Evolutionary conservation across 2,888 invertebrate genomes (phyloP).

Genomic region (Parascotia fuliginaria): DNA sequence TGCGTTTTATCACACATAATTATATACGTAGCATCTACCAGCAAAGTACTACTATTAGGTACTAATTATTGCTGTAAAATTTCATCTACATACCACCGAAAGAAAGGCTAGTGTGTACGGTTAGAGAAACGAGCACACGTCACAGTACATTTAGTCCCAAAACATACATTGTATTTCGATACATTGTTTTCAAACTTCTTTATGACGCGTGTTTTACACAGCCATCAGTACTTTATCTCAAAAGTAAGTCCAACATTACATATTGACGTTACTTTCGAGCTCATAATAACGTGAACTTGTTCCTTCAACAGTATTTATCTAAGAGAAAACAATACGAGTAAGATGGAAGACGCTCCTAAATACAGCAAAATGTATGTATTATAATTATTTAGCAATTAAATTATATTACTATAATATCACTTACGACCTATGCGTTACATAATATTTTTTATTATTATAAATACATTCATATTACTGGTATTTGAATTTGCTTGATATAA

Average conservation of each 20-base stretch:
- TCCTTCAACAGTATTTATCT: constrained; percentile 60
- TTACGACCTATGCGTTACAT: constrained; percentile 74
- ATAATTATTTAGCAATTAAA: constrained; percentile 71
- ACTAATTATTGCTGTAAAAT: constrained; percentile 84
- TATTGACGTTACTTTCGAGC: constrained; percentile 24
- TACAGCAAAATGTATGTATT: constrained; percentile 83
- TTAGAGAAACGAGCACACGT: constrained; percentile 45
- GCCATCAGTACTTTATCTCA: constrained; percentile 22
- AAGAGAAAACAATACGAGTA: constrained; percentile 77
- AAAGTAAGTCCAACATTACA: constrained; percentile 31
- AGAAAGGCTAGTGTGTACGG: constrained; percentile 73
- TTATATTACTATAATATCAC: constrained; percentile 76
- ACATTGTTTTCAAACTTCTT: constrained; percentile 16
- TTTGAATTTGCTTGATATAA: constrained; percentile 67
- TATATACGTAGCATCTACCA: constrained; percentile 80
- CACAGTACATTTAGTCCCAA: constrained; percentile 19
- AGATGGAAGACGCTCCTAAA: constrained; percentile 85
- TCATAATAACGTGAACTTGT: constrained; percentile 40
- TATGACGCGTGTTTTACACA: constrained; percentile 48
- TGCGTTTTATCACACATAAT: constrained; percentile 79
- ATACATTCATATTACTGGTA: constrained; percentile 72
- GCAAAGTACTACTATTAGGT: constrained; percentile 78
- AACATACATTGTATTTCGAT: constrained; percentile 25
- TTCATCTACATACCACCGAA: constrained; percentile 80
- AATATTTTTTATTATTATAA: constrained; percentile 65